phyloP scores from a whole-genome alignment of 2,113 vertebrate genomes.

The Himantopus leucocephalus region DNA sequence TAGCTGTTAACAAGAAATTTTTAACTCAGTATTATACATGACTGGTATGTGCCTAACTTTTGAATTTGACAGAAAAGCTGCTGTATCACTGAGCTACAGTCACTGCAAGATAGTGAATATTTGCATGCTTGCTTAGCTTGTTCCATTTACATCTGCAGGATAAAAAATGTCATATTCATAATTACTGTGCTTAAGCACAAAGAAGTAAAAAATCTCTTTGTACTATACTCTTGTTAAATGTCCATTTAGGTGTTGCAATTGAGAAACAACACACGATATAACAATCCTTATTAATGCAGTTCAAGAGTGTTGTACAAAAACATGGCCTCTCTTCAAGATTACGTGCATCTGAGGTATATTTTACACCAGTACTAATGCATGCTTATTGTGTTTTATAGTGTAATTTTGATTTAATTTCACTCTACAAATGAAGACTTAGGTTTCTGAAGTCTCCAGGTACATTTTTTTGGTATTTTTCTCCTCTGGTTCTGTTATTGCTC shows the following conservation, averaged over 20 bases:
- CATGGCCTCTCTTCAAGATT: not conserved
- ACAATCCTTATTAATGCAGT: not conserved
- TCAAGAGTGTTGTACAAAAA: not conserved
- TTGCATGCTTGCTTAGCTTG: not conserved
- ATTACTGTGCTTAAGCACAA: not conserved
- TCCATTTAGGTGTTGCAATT: not conserved
- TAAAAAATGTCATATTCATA: not conserved
- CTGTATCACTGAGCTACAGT: not conserved
- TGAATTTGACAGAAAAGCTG: not conserved
- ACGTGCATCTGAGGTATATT: not conserved
- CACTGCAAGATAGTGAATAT: not conserved
- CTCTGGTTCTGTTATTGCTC: not conserved
- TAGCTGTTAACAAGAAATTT: not conserved
- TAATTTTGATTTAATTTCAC: not conserved
- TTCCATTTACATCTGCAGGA: not conserved
- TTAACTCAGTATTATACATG: not conserved
- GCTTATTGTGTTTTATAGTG: not conserved
- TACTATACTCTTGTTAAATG: not conserved
- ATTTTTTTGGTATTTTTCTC: too few species aligned
- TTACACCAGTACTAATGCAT: not conserved
- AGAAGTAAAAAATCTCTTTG: not conserved
- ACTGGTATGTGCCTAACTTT: not conserved
- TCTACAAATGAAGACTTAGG: not conserved
- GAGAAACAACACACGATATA: not conserved
- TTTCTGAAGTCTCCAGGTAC: not conserved